phyloP scores from a whole-genome alignment of 2,888 invertebrate genomes.

The Molanna angustata region DNA sequence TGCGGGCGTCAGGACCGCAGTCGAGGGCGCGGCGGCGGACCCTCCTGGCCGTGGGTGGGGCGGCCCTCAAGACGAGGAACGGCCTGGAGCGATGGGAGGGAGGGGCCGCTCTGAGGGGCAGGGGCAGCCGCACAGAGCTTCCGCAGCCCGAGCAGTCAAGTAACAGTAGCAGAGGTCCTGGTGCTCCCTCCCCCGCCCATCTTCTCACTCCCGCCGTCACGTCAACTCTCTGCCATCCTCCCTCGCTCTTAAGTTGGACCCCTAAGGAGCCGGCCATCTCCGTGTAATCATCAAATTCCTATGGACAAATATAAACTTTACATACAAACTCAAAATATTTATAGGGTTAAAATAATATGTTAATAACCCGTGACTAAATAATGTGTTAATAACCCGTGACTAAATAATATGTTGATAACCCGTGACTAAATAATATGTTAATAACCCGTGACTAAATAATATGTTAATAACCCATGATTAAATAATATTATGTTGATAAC shows the following conservation, averaged over 20 bases:
- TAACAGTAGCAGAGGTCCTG: constrained; percentile 64
- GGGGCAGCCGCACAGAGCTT: constrained; percentile 66
- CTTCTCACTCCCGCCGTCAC: constrained; percentile 72
- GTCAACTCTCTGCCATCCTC: constrained; percentile 87
- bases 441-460: too few relatives aligned
- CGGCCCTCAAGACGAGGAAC: constrained; percentile 78
- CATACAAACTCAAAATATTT: too few relatives aligned
- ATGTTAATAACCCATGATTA: too few relatives aligned
- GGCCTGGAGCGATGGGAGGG: constrained; percentile 59
- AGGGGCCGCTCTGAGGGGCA: constrained; percentile 37
- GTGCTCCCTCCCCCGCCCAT: constrained; percentile 61
- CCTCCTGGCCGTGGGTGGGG: constrained; percentile 62
- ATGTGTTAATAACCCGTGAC: too few relatives aligned
- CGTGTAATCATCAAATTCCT: constrained; percentile 60
- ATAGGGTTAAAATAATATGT: too few relatives aligned
- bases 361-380: too few relatives aligned
- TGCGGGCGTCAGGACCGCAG: constrained; percentile 62
- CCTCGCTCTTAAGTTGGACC: constrained; percentile 25
- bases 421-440: too few relatives aligned
- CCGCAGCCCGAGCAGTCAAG: constrained; percentile 85
- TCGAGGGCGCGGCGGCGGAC: constrained; percentile 81
- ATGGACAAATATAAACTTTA: constrained; percentile 26
- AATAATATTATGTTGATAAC: too few relatives aligned
- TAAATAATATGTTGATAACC: too few relatives aligned
- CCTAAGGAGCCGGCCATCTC: constrained; percentile 54